These are phyloP conservation scores for Amiota minor DNA, from an alignment of 2,888 invertebrate genomes.

Conservation along the genomic window DNA sequence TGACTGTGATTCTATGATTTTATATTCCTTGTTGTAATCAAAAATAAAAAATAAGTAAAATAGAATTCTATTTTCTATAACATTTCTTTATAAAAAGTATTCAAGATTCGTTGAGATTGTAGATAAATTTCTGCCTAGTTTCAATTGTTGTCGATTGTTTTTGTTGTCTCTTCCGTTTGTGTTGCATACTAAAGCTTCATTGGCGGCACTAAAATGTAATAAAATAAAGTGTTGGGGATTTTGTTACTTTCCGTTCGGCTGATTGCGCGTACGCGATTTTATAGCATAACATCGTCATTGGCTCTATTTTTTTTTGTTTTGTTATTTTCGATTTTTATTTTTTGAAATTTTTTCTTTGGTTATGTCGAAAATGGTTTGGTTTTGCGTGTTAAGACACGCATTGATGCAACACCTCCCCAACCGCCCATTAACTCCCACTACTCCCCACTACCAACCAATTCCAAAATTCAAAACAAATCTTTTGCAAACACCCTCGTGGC, in stretches of 20 bases:
- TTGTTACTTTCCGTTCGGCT: constrained; percentile 44
- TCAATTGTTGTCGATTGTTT: background rate
- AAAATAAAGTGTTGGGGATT: constrained; percentile 65
- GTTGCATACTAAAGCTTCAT: constrained; percentile 24
- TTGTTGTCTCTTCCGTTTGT: background rate
- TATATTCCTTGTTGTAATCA: too few species aligned
- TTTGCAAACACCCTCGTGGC: background rate
- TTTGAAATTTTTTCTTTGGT: background rate
- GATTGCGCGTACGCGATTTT: constrained; percentile 39
- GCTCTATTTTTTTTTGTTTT: constrained; percentile 3
- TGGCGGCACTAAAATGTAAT: constrained; percentile 58
- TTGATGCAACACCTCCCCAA: constrained; percentile 47
- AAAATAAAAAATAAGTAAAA: background rate
- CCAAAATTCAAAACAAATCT: background rate
- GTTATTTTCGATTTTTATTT: background rate
- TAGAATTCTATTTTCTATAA: background rate
- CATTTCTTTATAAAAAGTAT: background rate
- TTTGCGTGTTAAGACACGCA: constrained; percentile 19
- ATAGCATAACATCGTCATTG: constrained; percentile 20
- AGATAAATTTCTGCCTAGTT: background rate
- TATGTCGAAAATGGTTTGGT: background rate
- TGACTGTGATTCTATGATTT: too few species aligned
- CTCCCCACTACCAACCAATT: background rate
- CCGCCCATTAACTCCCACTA: background rate
- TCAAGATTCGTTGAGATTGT: background rate